Evolutionary conservation across 2,888 invertebrate genomes (phyloP).

Genomic region (Eilema caniola): DNA sequence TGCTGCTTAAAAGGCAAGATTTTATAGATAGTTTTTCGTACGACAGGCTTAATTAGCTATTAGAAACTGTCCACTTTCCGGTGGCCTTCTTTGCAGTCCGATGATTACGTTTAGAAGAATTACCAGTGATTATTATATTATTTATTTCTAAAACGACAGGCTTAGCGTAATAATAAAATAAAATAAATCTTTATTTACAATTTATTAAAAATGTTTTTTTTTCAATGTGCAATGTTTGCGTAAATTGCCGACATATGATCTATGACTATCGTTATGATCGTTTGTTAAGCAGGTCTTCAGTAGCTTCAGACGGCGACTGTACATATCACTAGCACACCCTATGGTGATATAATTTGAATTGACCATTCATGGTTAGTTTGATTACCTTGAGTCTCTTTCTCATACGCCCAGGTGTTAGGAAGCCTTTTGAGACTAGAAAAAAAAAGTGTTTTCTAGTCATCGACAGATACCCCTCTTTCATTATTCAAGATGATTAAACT

Average conservation of each 20-base stretch:
- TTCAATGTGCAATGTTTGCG: too few species aligned
- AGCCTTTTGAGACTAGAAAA: not conserved
- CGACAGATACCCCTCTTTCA: not conserved
- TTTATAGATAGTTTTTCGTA: not conserved
- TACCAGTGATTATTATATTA: too few species aligned
- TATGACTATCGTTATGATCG: too few species aligned
- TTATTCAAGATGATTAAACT: not conserved
- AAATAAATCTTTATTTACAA: too few species aligned
- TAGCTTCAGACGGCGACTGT: not conserved
- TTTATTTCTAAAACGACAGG: too few species aligned
- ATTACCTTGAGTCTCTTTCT: not conserved
- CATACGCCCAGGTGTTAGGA: not conserved
- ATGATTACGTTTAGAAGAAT: too few species aligned
- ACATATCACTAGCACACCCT: not conserved
- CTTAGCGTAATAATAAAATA: too few species aligned
- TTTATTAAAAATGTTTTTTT: too few species aligned
- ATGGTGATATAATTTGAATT: not conserved
- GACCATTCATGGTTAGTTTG: not conserved
- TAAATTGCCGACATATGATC: too few species aligned
- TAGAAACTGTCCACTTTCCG: constrained; percentile 5
- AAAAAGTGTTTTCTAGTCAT: too few species aligned
- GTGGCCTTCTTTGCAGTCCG: too few species aligned
- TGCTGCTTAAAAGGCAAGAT: not conserved
- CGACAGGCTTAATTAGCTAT: constrained; percentile 1
- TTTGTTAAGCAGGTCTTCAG: not conserved